Conservation (phyloP, 2,888 invertebrate species). For the Epistrophe grossulariae region DNA sequence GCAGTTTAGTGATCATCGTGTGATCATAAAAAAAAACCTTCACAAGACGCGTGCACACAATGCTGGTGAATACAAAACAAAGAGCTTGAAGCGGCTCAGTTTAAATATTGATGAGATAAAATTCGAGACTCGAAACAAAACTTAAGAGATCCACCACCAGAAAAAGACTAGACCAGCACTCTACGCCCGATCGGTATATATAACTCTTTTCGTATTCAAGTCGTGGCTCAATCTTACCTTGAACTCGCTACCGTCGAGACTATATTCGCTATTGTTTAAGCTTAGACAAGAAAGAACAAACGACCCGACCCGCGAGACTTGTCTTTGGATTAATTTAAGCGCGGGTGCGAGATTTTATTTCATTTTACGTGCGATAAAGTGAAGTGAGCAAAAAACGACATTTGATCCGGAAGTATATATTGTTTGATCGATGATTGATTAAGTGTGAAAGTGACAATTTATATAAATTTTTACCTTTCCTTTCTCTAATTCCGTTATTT, state of each 20-base stretch:
- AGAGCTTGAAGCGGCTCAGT: constrained; percentile 25
- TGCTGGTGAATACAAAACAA: constrained; percentile 8
- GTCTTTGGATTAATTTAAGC: constrained; percentile 13
- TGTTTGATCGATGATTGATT: constrained; percentile 31
- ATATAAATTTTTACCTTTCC: not conserved
- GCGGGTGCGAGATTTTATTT: constrained; percentile 24
- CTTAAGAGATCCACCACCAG: constrained; percentile 53
- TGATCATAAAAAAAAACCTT: constrained; percentile 27
- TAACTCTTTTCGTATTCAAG: constrained; percentile 83
- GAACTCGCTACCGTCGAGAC: constrained; percentile 81
- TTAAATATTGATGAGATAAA: constrained; percentile 39
- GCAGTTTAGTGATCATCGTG: not conserved
- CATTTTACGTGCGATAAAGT: constrained; percentile 37
- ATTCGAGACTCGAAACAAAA: constrained; percentile 61
- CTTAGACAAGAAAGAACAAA: constrained; percentile 15
- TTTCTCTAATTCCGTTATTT: constrained; percentile 2
- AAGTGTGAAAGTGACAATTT: constrained; percentile 66
- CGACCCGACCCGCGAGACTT: constrained; percentile 29
- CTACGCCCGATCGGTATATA: constrained; percentile 80
- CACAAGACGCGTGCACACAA: constrained; percentile 10
- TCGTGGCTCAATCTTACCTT: constrained; percentile 84
- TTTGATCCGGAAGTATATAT: constrained; percentile 54
- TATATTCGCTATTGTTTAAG: constrained; percentile 20
- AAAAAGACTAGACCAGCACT: constrained; percentile 4
- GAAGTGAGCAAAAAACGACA: constrained; percentile 54